Evolutionary conservation across 2,797 vertebrate species (phyloP).

Genomic region (Siniperca scherzeri): DNA sequence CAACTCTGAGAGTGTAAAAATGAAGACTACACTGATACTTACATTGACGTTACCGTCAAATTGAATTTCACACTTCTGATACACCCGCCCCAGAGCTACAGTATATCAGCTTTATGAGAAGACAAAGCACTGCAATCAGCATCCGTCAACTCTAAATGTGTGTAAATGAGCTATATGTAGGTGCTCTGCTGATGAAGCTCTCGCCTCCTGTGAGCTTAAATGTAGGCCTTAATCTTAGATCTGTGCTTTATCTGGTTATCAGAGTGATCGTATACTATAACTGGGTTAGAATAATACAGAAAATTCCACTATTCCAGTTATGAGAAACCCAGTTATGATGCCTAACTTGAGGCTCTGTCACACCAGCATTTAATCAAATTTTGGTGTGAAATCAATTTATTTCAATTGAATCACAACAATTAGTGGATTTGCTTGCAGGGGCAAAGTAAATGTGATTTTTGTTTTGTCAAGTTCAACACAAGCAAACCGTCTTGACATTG

Average conservation of each 20-base stretch:
- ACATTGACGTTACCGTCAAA: conserved; percentile 45
- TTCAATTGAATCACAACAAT: not conserved
- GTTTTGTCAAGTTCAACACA: not conserved
- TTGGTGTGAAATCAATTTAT: not conserved
- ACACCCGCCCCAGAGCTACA: conserved; percentile 20
- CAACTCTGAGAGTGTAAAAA: conserved; percentile 3
- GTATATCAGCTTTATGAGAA: conserved; percentile 32
- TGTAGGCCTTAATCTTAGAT: conserved; percentile 15
- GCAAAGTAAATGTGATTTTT: not conserved
- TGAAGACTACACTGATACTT: conserved; percentile 9
- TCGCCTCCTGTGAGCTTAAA: not conserved
- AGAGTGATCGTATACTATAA: not conserved
- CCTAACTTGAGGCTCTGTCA: not conserved
- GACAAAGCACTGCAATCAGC: conserved; percentile 39
- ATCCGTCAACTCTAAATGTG: conserved; percentile 25
- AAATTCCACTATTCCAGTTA: not conserved
- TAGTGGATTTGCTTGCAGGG: not conserved
- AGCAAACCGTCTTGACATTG: not conserved
- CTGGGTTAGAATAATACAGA: not conserved
- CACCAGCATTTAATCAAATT: not conserved
- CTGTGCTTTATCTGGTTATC: not conserved
- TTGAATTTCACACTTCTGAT: conserved; percentile 42
- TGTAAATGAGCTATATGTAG: conserved; percentile 18
- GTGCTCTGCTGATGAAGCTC: conserved; percentile 5
- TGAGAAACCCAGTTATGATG: not conserved